Conservation (phyloP, 1,140 invertebrate genomes). For the Oncopodura yosiiana region DNA sequence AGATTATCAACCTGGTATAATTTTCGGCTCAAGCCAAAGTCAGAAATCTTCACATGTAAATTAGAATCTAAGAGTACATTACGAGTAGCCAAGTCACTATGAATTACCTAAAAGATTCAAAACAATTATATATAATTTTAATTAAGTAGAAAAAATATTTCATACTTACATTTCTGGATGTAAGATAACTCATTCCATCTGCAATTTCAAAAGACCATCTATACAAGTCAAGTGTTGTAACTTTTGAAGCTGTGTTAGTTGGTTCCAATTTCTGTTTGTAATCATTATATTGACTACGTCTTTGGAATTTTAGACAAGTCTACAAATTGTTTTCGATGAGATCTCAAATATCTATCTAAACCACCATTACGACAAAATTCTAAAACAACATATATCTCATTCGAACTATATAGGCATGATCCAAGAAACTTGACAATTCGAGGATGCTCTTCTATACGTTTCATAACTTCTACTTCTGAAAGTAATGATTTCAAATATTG, state of each 20-base stretch:
- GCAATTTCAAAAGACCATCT: constrained; percentile 3
- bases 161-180: background rate
- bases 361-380: background rate
- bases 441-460: too few relatives aligned
- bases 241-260: background rate
- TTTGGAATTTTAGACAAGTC: too few relatives aligned
- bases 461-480: constrained; percentile 17
- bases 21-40: constrained; percentile 46
- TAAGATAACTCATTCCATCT: background rate
- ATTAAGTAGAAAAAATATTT: too few relatives aligned
- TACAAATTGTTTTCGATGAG: too few relatives aligned
- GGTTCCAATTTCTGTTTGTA: too few relatives aligned
- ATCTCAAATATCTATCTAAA: background rate
- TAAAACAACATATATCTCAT: constrained; percentile 1
- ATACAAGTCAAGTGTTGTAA: background rate
- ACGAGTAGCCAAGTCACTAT: background rate
- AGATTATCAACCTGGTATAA: too few relatives aligned
- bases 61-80: background rate
- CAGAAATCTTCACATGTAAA: constrained; percentile 24
- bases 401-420: background rate
- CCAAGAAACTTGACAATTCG: background rate
- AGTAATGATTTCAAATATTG: constrained; percentile 7
- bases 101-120: background rate
- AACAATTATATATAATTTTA: too few relatives aligned
- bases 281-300: too few relatives aligned